Evolutionary conservation across 64 coral and sea anemone genomes (phyloP).

Genomic region (Anthopleura sola): DNA sequence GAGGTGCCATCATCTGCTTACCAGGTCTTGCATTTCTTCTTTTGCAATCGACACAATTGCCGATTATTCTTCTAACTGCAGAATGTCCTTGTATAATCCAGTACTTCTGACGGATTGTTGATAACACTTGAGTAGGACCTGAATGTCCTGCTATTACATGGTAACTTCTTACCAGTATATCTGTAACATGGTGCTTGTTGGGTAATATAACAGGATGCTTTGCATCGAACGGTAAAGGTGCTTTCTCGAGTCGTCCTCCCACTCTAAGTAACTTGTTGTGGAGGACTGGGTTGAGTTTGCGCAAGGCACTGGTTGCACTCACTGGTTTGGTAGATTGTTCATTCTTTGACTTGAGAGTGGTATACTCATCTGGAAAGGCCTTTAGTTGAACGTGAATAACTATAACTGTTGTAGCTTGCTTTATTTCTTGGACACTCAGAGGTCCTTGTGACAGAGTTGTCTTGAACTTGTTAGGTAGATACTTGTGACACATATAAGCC

Average conservation of each 20-base stretch:
- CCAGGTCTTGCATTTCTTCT: conserved; percentile 3
- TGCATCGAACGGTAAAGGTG: not conserved
- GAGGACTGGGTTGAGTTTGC: not conserved
- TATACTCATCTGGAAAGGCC: not conserved
- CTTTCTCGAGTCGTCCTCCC: conserved; percentile 26
- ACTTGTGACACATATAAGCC: not conserved
- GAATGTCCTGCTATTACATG: conserved; percentile 9
- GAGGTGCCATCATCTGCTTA: too few species aligned
- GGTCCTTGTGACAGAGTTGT: too few species aligned
- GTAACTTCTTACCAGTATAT: conserved; percentile 14
- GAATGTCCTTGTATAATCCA: conserved; percentile 28
- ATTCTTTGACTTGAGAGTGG: not conserved
- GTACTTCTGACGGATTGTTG: not conserved
- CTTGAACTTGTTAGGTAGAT: too few species aligned
- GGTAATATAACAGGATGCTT: conserved; percentile 40
- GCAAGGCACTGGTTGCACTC: not conserved
- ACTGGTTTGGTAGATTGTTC: not conserved
- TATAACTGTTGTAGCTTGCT: not conserved
- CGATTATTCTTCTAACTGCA: conserved; percentile 13
- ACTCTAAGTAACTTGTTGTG: conserved; percentile 30
- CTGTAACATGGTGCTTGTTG: conserved; percentile 12
- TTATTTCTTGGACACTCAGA: not conserved
- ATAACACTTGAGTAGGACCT: conserved; percentile 15
- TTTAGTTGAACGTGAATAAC: not conserved
- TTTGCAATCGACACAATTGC: conserved; percentile 9